These are phyloP conservation scores for Oreohelix idahoensis DNA, from an alignment of 1,140 invertebrate genomes.

Conservation along the genomic window DNA sequence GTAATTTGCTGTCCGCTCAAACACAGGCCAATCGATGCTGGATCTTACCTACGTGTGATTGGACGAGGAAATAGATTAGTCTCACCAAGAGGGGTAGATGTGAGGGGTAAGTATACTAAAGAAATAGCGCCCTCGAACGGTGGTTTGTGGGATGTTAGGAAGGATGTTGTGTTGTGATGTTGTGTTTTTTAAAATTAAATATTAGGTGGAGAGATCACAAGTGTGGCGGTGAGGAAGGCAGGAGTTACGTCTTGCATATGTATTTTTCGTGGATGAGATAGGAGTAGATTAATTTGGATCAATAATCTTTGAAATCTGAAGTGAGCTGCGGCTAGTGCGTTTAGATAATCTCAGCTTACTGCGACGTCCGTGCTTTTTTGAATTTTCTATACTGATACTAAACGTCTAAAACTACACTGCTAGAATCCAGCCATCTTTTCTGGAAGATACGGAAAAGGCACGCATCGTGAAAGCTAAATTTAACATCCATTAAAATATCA, in stretches of 20 bases:
- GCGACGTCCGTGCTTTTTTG: background rate
- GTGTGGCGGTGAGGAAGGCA: too few species aligned
- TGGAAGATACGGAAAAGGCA: too few species aligned
- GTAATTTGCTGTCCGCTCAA: conserved; percentile 15
- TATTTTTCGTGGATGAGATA: too few species aligned
- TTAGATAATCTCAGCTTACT: background rate
- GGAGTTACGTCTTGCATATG: too few species aligned
- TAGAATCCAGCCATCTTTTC: too few species aligned
- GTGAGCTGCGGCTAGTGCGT: background rate
- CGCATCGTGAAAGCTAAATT: too few species aligned
- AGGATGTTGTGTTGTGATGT: background rate
- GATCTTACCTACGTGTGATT: conserved; percentile 6
- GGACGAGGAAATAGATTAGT: background rate
- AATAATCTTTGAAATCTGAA: background rate
- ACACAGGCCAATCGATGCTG: background rate
- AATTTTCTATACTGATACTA: too few species aligned
- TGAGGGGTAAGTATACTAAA: background rate
- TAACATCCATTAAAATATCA: too few species aligned
- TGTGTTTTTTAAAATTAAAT: too few species aligned
- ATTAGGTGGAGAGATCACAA: too few species aligned
- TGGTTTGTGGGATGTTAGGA: background rate
- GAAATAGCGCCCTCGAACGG: background rate
- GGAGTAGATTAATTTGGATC: background rate
- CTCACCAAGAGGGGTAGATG: background rate
- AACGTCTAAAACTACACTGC: too few species aligned